Percentiles rank a stretch among this genome's conserved stretches.
Evolutionary conservation across 1,140 invertebrate species (phyloP).

Genomic region (Diorhabda elongata): DNA sequence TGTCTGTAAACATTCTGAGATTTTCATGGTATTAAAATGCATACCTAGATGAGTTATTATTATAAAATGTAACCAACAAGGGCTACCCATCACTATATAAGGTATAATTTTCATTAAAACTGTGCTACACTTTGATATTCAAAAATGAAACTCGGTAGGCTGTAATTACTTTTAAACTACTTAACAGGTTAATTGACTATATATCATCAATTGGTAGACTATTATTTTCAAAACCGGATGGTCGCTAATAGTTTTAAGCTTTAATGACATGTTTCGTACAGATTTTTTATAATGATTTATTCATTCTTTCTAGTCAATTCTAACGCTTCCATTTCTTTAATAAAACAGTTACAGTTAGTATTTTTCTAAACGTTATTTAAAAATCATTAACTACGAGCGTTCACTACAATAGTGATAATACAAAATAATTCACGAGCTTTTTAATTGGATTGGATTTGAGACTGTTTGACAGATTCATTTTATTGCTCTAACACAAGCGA

Average conservation of each 20-base stretch:
- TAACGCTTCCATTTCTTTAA: too few species aligned
- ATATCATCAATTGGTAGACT: neutral
- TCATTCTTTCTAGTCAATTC: neutral
- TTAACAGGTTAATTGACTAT: conserved; percentile 2
- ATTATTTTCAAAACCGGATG: neutral
- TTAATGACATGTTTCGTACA: neutral
- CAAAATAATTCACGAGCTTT: too few species aligned
- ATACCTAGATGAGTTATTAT: neutral
- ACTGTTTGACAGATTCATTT: too few species aligned
- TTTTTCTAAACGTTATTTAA: too few species aligned
- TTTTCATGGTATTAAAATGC: conserved; percentile 2
- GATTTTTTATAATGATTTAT: neutral
- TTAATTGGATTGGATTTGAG: too few species aligned
- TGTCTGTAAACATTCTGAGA: neutral
- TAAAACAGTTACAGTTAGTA: too few species aligned
- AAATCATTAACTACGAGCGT: too few species aligned
- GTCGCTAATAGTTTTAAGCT: neutral
- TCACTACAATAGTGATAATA: too few species aligned
- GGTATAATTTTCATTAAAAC: conserved; percentile 1
- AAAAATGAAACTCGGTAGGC: neutral
- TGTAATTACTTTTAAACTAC: conserved; percentile 1
- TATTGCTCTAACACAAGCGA: too few species aligned
- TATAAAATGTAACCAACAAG: conserved; percentile 2
- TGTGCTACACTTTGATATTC: neutral
- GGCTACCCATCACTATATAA: conserved; percentile 1